Evolutionary conservation across 2,113 vertebrate genomes (phyloP).

Genomic region (Tyrannus savana): DNA sequence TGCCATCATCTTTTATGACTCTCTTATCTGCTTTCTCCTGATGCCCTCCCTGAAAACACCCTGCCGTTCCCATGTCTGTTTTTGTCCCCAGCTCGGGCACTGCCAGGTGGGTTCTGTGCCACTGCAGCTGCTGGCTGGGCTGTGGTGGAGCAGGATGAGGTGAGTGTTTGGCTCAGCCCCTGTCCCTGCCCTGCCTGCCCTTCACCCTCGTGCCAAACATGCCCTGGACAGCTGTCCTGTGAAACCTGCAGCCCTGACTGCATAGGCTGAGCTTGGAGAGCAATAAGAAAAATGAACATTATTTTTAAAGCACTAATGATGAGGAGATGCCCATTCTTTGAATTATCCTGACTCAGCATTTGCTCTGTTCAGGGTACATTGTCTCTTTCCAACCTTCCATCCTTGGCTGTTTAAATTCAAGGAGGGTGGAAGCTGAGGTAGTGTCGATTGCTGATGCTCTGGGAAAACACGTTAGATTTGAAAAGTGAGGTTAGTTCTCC

Average conservation of each 20-base stretch:
- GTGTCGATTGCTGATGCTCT: background rate
- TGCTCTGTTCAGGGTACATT: background rate
- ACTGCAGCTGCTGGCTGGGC: background rate
- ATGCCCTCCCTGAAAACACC: rapidly evolving
- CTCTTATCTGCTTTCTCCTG: background rate
- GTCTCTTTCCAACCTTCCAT: background rate
- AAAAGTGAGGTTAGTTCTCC: background rate
- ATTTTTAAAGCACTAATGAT: background rate
- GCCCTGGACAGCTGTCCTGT: rapidly evolving
- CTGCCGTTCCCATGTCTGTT: rapidly evolving
- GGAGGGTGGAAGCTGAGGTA: background rate
- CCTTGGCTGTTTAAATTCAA: background rate
- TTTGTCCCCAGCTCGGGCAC: background rate
- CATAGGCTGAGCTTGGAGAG: background rate
- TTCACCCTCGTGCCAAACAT: background rate
- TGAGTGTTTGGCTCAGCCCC: background rate
- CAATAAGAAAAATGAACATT: rapidly evolving
- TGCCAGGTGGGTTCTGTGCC: rapidly evolving
- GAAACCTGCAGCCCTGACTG: rapidly evolving
- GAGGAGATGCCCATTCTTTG: background rate
- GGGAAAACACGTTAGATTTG: background rate
- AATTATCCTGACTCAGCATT: background rate
- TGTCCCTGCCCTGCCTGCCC: background rate
- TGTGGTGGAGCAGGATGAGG: background rate
- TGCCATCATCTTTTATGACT: background rate